Base-by-base conservation (phyloP, 1,140 invertebrate species). In the Stegodyphus mimosarum region DNA sequence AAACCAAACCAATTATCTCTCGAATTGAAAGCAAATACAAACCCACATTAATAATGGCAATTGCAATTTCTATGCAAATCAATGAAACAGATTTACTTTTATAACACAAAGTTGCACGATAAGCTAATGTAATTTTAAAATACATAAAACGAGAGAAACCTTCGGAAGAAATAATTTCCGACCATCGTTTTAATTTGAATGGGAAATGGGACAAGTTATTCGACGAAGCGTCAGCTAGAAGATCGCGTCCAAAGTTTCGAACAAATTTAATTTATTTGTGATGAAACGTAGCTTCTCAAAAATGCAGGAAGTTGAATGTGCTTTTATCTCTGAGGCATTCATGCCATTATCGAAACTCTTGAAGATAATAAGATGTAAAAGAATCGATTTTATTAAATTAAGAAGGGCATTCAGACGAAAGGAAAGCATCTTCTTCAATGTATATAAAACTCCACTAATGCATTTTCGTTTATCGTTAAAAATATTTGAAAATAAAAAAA, bases 211-310 rank as follows among this genome's bases (percentile, higher is more conserved):
- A 60, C 70, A 74, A 60, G 80, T 83, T 66, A 50, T 77, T 77
- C 48, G n/a, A n/a, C 13, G 48, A 17, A 50, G 49, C 75, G 60
- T 15, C 53, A 72, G 63, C 67, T 73, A 49, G 70, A 60, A 83
- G 71, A 83, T 63, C 55, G 60, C 52, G 71, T n/a, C n/a, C 6
- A 50, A 64, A 66, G 49, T 63, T 83, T 72, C 50, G 6, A 49
- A 49, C 66, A 83, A 83, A 83, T 83, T 83, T 60, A 83, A 83
- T 83, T 83, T 83, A 83, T 83, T 83, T 74, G 67, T 72, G 78
- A 72, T 51, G 33, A 33, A 33, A 33, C 33, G 33, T 33, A 33
- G 51, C n/a, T 53, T 33, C 33, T 33, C 3, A 33, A 33, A 33
- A 33, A 33, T 33, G 33, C 33, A 33, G 33, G 33, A 33, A 33